Conservation (phyloP, 2,797 vertebrate species). For the Helostoma temminkii region DNA sequence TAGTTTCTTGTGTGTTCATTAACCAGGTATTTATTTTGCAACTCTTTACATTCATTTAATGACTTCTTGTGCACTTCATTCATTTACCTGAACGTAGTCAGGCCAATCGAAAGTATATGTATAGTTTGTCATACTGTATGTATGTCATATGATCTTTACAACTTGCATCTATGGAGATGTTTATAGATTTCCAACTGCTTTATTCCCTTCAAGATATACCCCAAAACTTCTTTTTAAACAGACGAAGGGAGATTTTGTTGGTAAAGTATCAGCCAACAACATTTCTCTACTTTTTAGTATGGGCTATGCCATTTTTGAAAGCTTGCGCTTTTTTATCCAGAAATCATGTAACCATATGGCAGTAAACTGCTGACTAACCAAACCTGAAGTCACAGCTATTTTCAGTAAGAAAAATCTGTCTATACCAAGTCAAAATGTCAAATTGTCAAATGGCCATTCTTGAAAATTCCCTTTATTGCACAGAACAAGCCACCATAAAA, state of each 20-base stretch:
- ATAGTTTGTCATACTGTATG: too few species aligned
- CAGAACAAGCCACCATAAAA: conserved; percentile 27
- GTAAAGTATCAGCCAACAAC: background rate
- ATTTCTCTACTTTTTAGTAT: conserved; percentile 17
- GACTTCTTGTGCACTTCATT: too few species aligned
- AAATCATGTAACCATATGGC: conserved; percentile 26
- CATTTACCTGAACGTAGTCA: too few species aligned
- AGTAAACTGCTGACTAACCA: conserved; percentile 38
- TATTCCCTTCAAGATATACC: background rate
- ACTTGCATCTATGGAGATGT: too few species aligned
- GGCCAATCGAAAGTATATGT: too few species aligned
- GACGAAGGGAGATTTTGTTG: background rate
- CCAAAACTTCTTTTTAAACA: conserved; percentile 26
- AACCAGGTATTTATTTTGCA: too few species aligned
- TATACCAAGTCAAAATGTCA: conserved; percentile 28
- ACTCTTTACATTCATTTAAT: too few species aligned
- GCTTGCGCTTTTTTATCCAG: conserved; percentile 46
- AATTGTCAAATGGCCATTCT: conserved; percentile 22
- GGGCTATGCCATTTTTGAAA: conserved; percentile 23
- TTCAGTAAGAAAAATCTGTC: conserved; percentile 24
- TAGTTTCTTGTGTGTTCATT: too few species aligned
- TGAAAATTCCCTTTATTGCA: background rate
- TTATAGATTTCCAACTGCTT: conserved; percentile 3
- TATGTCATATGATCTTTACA: too few species aligned
- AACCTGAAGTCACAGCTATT: conserved; percentile 24